A percentile compares a stretch with the other conserved stretches of the same genome.
These are phyloP conservation scores for Parauchenoglanis punctatus DNA, from an alignment of 2,797 vertebrate genomes.

Conservation along the genomic window DNA sequence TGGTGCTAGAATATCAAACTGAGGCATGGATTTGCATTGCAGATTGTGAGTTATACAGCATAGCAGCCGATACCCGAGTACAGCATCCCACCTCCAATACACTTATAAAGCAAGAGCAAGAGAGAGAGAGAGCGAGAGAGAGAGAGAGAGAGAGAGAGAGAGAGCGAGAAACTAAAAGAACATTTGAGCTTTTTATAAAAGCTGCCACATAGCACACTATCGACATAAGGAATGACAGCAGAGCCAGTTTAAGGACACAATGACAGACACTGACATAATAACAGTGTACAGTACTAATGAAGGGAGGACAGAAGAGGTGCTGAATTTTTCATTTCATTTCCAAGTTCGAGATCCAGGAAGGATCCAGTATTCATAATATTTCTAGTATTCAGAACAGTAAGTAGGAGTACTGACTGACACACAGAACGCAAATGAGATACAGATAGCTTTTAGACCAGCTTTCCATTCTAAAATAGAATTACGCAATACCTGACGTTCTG, in stretches of 20 bases:
- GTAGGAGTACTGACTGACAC: constrained; percentile 23
- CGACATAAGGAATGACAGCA: constrained; percentile 11
- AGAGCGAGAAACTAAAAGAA: constrained; percentile 4
- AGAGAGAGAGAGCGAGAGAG: constrained; percentile 30
- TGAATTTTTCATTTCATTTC: not conserved
- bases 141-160: constrained; percentile 12
- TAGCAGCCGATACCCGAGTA: not conserved
- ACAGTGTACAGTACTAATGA: constrained; percentile 30
- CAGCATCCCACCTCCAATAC: not conserved
- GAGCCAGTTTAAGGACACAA: constrained; percentile 10
- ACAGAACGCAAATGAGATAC: not conserved
- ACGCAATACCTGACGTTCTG: constrained; percentile 13
- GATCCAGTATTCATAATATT: too few relatives aligned
- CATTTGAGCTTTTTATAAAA: constrained; percentile 20
- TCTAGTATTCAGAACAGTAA: not conserved
- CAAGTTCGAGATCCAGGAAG: not conserved
- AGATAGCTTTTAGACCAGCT: constrained; percentile 12
- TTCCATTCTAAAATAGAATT: not conserved
- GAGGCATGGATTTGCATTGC: constrained; percentile 55
- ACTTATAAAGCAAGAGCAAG: not conserved
- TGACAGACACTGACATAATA: constrained; percentile 29
- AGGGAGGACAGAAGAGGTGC: constrained; percentile 3
- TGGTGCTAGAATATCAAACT: constrained; percentile 45
- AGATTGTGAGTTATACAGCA: constrained; percentile 13
- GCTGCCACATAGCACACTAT: constrained; percentile 9